phyloP scores from a whole-genome alignment of 92 coral and sea anemone genomes.

The Epizoanthus illoricatus region DNA sequence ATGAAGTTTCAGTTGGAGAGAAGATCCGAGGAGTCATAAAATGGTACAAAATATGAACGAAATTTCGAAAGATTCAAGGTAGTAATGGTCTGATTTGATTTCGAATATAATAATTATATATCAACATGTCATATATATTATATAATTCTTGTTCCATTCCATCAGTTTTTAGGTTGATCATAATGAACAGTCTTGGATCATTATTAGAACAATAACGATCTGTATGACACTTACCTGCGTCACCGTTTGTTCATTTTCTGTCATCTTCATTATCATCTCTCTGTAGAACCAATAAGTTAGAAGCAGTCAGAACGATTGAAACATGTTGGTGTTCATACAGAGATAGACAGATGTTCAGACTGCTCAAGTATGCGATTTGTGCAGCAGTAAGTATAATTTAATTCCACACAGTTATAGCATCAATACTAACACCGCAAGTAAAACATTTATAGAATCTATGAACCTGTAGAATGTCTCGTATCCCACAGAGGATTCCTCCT shows the following conservation, averaged over 20 bases:
- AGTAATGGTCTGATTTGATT: neutral
- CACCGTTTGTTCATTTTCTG: neutral
- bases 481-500: too few species aligned
- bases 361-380: constrained; percentile 96
- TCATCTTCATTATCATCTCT: neutral
- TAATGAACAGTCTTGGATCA: too few species aligned
- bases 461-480: too few species aligned
- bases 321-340: constrained; percentile 89
- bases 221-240: too few species aligned
- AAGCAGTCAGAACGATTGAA: constrained; percentile 83
- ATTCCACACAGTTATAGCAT: neutral
- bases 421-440: too few species aligned
- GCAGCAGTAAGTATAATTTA: constrained; percentile 82
- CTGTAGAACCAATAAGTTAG: constrained; percentile 64
- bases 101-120: too few species aligned
- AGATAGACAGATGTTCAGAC: constrained; percentile 92
- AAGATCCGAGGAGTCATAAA: neutral
- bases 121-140: too few species aligned
- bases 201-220: too few species aligned
- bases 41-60: constrained; percentile 37
- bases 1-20: neutral
- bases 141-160: too few species aligned
- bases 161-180: too few species aligned
- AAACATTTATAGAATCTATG: too few species aligned
- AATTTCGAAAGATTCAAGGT: constrained; percentile 8